A percentile compares a stretch with the other conserved stretches of the same genome.
Conservation (phyloP, 2,113 vertebrate genomes). For the Ondatra zibethicus region DNA sequence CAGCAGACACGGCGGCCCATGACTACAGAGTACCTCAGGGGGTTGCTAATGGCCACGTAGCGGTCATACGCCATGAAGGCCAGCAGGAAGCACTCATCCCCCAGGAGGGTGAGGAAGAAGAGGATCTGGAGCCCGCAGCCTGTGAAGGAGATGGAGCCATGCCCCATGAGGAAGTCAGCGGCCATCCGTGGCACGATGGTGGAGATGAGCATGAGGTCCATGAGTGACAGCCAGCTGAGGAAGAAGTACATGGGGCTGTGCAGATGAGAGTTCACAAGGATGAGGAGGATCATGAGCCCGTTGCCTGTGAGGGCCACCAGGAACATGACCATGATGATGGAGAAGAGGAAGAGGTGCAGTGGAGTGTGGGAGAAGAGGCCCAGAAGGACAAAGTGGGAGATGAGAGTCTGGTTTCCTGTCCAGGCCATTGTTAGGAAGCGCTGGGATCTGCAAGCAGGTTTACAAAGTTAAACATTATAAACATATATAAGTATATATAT, state of each 20-base stretch:
- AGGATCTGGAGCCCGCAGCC: conserved; percentile 74
- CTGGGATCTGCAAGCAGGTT: not conserved
- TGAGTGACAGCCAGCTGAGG: conserved; percentile 74
- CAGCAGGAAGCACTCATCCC: conserved; percentile 72
- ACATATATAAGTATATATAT: too few species aligned
- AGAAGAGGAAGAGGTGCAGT: conserved; percentile 60
- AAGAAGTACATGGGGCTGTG: conserved; percentile 79
- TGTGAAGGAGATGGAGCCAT: conserved; percentile 62
- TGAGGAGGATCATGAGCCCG: conserved; percentile 72
- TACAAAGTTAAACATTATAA: not conserved
- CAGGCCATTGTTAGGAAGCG: conserved; percentile 1
- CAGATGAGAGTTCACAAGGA: conserved; percentile 40
- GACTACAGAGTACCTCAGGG: conserved; percentile 65
- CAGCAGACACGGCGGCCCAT: conserved; percentile 67
- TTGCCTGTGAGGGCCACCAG: conserved; percentile 71
- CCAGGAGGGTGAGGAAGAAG: conserved; percentile 68
- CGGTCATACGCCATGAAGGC: conserved; percentile 75
- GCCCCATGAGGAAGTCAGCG: not conserved
- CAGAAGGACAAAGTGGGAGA: conserved; percentile 72
- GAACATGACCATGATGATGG: conserved; percentile 51
- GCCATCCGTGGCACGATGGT: conserved; percentile 70
- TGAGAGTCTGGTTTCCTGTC: conserved; percentile 41
- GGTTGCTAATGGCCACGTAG: conserved; percentile 74
- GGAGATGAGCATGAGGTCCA: conserved; percentile 75
- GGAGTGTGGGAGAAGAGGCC: conserved; percentile 50